Conservation (phyloP, 1,140 invertebrate species). For the Eupristina koningsbergeri region DNA sequence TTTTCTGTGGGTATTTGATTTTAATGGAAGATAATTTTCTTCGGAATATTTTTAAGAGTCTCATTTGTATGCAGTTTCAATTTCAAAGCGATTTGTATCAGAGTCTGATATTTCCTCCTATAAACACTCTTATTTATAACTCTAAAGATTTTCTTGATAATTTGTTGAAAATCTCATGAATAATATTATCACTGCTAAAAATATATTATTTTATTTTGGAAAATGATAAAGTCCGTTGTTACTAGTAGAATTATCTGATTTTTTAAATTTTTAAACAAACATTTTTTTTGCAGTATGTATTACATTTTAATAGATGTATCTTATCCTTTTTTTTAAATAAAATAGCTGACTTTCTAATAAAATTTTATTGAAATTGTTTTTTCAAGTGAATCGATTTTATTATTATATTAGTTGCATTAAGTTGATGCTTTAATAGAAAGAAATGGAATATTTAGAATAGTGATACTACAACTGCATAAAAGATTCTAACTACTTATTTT, state of each 20-base stretch:
- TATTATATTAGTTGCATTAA: constrained; percentile 23
- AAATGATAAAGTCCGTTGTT: not conserved
- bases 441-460: not conserved
- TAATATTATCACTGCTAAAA: not conserved
- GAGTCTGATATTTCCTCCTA: not conserved
- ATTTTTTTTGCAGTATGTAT: not conserved
- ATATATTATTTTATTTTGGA: not conserved
- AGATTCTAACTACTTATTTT: not conserved
- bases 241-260: not conserved
- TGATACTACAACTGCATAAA: not conserved
- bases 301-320: too few relatives aligned
- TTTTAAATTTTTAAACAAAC: not conserved
- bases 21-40: not conserved
- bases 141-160: not conserved
- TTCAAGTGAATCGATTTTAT: constrained; percentile 11
- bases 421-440: not conserved
- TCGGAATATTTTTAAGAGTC: not conserved
- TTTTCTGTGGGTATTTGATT: not conserved
- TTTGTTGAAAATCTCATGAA: not conserved
- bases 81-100: constrained; percentile 1
- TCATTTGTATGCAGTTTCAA: constrained; percentile 7
- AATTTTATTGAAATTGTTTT: not conserved
- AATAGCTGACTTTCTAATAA: not conserved
- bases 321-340: not conserved
- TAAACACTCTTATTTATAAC: not conserved